Percentiles rank a stretch among this genome's conserved stretches.
phyloP scores from a whole-genome alignment of 2,113 vertebrate species.

The Phalacrocorax carbo region DNA sequence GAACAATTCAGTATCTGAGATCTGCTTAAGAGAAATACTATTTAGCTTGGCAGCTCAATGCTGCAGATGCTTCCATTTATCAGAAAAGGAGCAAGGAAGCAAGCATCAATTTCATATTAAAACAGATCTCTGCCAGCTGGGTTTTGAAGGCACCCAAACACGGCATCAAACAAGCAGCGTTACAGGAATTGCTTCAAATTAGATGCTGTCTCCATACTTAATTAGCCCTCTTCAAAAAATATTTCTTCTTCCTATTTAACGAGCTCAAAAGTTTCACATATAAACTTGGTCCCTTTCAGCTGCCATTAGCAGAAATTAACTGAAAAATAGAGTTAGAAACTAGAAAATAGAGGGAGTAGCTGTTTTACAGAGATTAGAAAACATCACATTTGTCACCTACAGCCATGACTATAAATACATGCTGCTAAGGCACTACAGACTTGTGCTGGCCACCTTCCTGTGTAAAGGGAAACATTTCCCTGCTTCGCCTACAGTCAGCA shows the following conservation, averaged over 20 bases:
- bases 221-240: neutral
- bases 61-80: slow-evolving; percentile 19
- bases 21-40: neutral
- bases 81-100: neutral
- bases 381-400: neutral
- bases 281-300: neutral
- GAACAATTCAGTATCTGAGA: slow-evolving; percentile 3
- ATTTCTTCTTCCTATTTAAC: neutral
- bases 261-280: neutral
- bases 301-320: neutral
- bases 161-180: neutral
- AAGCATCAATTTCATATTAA: neutral
- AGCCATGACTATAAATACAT: neutral
- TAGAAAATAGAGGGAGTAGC: neutral
- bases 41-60: neutral
- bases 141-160: neutral
- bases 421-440: neutral
- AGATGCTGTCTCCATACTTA: neutral
- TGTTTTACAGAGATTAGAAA: neutral
- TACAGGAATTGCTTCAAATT: neutral
- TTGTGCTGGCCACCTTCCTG: neutral
- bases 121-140: neutral
- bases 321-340: neutral
- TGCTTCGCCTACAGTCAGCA: neutral
- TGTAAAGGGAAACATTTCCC: neutral